Percentiles rank a stretch among this genome's conserved stretches.
Evolutionary conservation across 2,113 vertebrate species (phyloP).

Genomic region (Columba janthina): DNA sequence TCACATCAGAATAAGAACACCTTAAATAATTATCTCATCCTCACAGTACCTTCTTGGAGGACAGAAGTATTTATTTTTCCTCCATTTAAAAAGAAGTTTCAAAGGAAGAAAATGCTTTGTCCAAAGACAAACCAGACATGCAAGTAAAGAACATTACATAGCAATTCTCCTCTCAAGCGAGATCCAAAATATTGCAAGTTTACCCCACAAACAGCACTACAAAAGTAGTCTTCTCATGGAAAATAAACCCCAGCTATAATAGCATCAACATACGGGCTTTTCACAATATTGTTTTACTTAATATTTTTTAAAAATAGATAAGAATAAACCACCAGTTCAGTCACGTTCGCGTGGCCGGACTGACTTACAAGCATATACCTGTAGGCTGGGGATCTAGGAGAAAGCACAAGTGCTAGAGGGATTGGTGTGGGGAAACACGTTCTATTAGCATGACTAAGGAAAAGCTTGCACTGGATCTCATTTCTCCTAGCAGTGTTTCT

Average conservation of each 20-base stretch:
- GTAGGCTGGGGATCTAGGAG: not conserved
- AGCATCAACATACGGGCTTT: not conserved
- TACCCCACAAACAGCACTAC: not conserved
- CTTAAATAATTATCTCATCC: not conserved
- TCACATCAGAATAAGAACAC: not conserved
- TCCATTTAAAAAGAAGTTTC: not conserved
- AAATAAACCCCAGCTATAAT: not conserved
- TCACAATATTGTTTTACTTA: not conserved
- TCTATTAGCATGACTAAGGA: not conserved
- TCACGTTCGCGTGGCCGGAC: rapidly evolving
- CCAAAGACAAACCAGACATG: not conserved
- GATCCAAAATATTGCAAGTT: not conserved
- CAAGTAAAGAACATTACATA: not conserved
- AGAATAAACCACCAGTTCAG: not conserved
- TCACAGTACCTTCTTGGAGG: not conserved
- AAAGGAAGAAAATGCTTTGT: not conserved
- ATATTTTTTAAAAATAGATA: not conserved
- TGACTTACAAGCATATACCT: not conserved
- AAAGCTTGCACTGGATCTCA: not conserved
- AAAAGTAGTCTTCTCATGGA: not conserved
- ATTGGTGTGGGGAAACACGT: not conserved
- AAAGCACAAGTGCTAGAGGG: not conserved
- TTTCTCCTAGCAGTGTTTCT: not conserved
- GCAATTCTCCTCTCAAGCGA: not conserved
- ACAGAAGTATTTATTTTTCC: not conserved